Conservation (phyloP, 2,888 invertebrate species). For the Baccha elongata region DNA sequence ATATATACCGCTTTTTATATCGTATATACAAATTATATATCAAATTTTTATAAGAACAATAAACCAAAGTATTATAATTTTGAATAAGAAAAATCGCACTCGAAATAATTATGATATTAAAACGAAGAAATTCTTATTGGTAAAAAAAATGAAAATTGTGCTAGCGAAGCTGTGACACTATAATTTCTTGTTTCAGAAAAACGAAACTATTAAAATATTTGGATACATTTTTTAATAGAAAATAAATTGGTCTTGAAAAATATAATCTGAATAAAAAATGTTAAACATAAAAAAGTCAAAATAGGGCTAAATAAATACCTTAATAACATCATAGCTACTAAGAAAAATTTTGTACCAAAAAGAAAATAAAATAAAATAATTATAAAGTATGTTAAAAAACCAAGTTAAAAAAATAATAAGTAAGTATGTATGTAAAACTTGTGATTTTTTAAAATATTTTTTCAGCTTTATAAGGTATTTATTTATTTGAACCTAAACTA, state of each 20-base stretch:
- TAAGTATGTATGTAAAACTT: too few species aligned
- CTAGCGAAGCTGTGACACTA: slow-evolving; percentile 43
- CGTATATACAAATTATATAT: slow-evolving; percentile 34
- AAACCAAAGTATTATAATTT: slow-evolving; percentile 33
- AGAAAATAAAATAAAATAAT: slow-evolving; percentile 5
- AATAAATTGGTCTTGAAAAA: too few species aligned
- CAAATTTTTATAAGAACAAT: slow-evolving; percentile 18
- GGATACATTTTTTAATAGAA: too few species aligned
- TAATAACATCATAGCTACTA: slow-evolving; percentile 32
- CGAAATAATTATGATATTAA: slow-evolving; percentile 15
- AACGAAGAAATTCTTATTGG: slow-evolving; percentile 7
- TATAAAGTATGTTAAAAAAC: too few species aligned
- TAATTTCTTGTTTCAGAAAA: slow-evolving; percentile 33
- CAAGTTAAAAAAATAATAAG: slow-evolving; percentile 18
- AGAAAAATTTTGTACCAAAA: slow-evolving; percentile 53
- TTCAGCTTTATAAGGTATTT: neutral
- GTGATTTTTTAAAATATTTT: too few species aligned
- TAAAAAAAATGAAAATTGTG: slow-evolving; percentile 19
- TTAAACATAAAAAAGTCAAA: slow-evolving; percentile 1
- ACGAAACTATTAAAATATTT: slow-evolving; percentile 9
- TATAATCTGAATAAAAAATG: too few species aligned
- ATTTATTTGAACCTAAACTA: neutral
- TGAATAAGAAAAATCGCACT: slow-evolving; percentile 18
- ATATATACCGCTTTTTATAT: slow-evolving; percentile 48
- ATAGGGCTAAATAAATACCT: neutral